A percentile compares a stretch with the other conserved stretches of the same genome.
These are phyloP conservation scores for Amphimallon solstitiale DNA, from an alignment of 2,888 invertebrate species.

Conservation along the genomic window DNA sequence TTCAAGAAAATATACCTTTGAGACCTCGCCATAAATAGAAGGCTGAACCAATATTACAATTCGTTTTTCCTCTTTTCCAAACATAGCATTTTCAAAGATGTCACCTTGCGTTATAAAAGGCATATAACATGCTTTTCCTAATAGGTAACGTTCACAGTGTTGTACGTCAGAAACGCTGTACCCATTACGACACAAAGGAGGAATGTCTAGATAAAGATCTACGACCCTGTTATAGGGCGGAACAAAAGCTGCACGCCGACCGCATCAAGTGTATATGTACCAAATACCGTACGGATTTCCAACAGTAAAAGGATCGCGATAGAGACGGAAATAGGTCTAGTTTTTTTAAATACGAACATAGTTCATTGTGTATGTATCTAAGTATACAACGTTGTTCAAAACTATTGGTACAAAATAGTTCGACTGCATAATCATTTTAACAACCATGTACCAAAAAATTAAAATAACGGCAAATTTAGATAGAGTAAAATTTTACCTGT, in stretches of 20 bases:
- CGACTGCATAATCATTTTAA: too few relatives aligned
- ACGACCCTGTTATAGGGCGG: constrained; percentile 5
- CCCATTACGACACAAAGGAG: constrained; percentile 4
- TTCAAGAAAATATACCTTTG: too few relatives aligned
- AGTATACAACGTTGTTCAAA: too few relatives aligned
- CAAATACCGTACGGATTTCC: constrained; percentile 1
- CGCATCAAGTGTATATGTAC: neutral
- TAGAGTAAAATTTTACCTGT: too few relatives aligned
- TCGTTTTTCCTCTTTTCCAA: neutral
- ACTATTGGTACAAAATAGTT: too few relatives aligned
- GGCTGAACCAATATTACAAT: neutral
- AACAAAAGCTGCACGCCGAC: constrained; percentile 4
- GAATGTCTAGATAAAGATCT: constrained; percentile 5
- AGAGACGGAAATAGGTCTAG: constrained; percentile 17
- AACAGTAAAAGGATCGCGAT: neutral
- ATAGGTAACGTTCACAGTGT: neutral
- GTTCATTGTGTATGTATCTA: too few relatives aligned
- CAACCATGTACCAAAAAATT: too few relatives aligned
- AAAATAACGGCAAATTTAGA: too few relatives aligned
- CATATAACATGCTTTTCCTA: neutral
- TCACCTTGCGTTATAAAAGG: too few relatives aligned
- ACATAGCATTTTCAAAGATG: too few relatives aligned
- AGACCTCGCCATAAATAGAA: too few relatives aligned
- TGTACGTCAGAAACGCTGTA: neutral
- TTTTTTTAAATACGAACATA: too few relatives aligned